These are phyloP conservation scores for Suricata suricatta DNA, from an alignment of 2,113 vertebrate species.

Conservation along the genomic window DNA sequence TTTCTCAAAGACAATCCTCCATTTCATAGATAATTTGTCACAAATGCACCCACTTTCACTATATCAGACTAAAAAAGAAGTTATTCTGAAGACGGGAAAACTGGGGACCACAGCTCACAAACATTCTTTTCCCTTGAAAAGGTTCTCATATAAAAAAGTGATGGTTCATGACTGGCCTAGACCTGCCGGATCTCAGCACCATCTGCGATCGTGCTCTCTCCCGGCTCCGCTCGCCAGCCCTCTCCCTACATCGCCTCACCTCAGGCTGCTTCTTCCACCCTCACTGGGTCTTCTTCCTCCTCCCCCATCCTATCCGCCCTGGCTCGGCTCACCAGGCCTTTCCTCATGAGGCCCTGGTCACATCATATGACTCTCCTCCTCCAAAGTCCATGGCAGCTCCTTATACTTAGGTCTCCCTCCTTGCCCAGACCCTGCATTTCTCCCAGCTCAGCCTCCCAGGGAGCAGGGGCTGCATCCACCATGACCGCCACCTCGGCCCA, in stretches of 20 bases:
- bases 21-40: background rate
- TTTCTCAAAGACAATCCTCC: background rate
- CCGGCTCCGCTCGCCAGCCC: background rate
- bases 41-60: background rate
- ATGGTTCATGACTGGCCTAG: background rate
- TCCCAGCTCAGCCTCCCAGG: background rate
- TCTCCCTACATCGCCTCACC: too few relatives aligned
- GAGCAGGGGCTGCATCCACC: background rate
- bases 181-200: background rate
- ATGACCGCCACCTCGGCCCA: background rate
- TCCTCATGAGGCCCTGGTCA: background rate
- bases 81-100: background rate
- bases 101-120: background rate
- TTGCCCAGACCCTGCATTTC: background rate
- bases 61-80: background rate
- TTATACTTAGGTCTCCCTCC: background rate
- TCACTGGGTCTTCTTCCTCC: accelerated
- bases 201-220: too few relatives aligned
- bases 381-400: background rate
- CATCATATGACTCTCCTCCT: background rate
- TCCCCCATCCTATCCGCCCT: background rate
- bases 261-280: background rate
- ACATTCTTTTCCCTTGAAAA: background rate
- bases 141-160: background rate
- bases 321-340: background rate